These are phyloP conservation scores for Jaculus jaculus DNA, from an alignment of 2,113 vertebrate species.

Conservation along the genomic window DNA sequence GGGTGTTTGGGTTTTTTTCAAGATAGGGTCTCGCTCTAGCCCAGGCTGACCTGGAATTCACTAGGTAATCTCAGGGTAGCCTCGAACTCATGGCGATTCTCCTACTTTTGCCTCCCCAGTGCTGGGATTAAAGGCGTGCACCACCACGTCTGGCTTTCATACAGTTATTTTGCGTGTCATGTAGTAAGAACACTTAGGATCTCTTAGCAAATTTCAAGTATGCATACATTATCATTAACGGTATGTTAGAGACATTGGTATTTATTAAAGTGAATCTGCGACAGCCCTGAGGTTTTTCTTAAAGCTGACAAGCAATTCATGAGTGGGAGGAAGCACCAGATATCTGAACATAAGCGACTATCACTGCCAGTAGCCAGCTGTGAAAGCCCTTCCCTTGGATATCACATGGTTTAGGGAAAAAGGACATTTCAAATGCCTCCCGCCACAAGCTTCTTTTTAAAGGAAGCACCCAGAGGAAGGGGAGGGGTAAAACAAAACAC, in stretches of 20 bases:
- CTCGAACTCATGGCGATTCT: too few species aligned
- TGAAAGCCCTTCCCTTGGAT: conserved; percentile 14
- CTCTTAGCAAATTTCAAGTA: background rate
- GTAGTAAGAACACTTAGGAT: background rate
- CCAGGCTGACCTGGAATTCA: too few species aligned
- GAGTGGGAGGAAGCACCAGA: background rate
- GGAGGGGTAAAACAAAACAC: too few species aligned
- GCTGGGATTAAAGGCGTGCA: too few species aligned
- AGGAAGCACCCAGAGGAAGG: too few species aligned
- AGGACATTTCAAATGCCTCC: background rate
- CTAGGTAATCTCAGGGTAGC: too few species aligned
- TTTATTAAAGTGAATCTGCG: conserved; percentile 14
- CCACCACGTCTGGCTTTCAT: too few species aligned
- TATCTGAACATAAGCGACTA: conserved; percentile 17
- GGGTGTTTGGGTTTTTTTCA: too few species aligned
- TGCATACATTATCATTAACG: background rate
- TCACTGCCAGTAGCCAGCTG: conserved; percentile 20
- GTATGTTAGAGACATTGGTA: background rate
- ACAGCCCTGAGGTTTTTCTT: background rate
- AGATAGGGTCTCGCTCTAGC: too few species aligned
- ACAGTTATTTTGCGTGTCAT: background rate
- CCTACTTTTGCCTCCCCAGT: too few species aligned
- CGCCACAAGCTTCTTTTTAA: too few species aligned
- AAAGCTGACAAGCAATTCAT: background rate
- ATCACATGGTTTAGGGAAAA: background rate